Evolutionary conservation across 53 echinoderm and acorn worm genomes (phyloP), one percentile per base, ranked within the genome.

Genomic region (Henricia sp.): DNA sequence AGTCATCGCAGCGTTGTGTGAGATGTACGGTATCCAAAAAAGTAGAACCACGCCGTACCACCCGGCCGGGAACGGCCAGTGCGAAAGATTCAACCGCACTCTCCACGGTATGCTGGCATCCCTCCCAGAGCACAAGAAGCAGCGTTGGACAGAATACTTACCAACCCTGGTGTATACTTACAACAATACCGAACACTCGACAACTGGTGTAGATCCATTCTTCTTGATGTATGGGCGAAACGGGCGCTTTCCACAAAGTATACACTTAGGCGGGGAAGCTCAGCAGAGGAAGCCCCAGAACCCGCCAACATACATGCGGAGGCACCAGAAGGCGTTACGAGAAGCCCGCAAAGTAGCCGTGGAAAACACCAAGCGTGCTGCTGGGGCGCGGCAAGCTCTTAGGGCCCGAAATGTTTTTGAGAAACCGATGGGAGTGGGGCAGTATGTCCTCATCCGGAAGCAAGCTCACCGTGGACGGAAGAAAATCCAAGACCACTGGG

Each of bases 401-500:
- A 54, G 40, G 25, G 69, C 70, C 20, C 16, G 3, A 0, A 8
- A 35, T 10, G 51, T 70, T 30, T 85, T 72, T 43, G 85, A 85
- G 60, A 84, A 71, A 37, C 87, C 87, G 8, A 4, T 87, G 16
- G 68, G 43, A 14, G 21, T 87, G 0, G 87, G 87, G 0, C 77
- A 77, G 0, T 68, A 68, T 39, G 77, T 87, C 20, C 78, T 87
- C 16, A 17, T 77, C 0, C 41, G 80, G 23, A 3, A 46, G 2
- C 80, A 48, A 16, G 56, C 68, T 5, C 40, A 52, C 57, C 51
- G 69, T 0, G 87, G 87, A 1, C 52, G 80, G 19, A 68, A 53
- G 0, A 87, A 87, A 56, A 42, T 87, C 2, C 50, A 75, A 12
- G 87, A 87, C 10, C 40, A 50, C 29, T 85, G 85, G 85, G 72